phyloP scores from a whole-genome alignment of 2,113 vertebrate genomes.

The Oreamnos americanus region DNA sequence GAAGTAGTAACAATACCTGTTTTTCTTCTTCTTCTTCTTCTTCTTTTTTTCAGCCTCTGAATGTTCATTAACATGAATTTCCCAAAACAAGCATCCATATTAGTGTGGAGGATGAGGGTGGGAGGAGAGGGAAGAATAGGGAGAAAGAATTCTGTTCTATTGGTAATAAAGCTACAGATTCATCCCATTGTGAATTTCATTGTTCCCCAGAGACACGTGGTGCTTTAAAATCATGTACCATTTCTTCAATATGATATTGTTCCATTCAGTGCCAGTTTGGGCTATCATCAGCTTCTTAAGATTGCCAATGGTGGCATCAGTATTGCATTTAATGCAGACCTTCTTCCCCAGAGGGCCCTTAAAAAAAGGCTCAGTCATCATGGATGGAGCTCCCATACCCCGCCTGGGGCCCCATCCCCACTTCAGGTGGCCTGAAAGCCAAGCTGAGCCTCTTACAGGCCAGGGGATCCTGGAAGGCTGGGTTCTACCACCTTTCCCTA shows the following conservation, averaged over 20 bases:
- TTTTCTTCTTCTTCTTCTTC: neutral
- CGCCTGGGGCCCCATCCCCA: neutral
- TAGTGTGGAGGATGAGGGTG: neutral
- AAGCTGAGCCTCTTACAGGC: neutral
- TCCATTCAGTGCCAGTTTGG: conserved; percentile 91
- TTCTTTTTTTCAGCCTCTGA: neutral
- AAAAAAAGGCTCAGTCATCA: neutral
- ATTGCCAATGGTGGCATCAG: conserved; percentile 90
- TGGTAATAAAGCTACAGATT: conserved; percentile 96
- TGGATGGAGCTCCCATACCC: neutral
- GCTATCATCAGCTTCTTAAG: conserved; percentile 94
- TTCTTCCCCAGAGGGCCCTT: neutral
- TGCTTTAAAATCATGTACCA: conserved; percentile 98
- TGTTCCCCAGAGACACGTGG: conserved; percentile 90
- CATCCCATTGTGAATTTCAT: conserved; percentile 97
- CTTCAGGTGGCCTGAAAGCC: neutral
- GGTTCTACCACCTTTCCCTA: neutral
- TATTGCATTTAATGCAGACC: conserved; percentile 74
- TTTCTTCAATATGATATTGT: conserved; percentile 95
- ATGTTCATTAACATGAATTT: conserved; percentile 61
- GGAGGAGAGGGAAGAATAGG: neutral
- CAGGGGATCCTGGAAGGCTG: neutral
- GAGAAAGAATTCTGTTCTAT: conserved; percentile 67
- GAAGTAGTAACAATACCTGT: neutral
- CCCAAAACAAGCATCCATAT: conserved; percentile 55